Conservation (phyloP, 1,140 invertebrate genomes). For the Muscidifurax raptorellus region DNA sequence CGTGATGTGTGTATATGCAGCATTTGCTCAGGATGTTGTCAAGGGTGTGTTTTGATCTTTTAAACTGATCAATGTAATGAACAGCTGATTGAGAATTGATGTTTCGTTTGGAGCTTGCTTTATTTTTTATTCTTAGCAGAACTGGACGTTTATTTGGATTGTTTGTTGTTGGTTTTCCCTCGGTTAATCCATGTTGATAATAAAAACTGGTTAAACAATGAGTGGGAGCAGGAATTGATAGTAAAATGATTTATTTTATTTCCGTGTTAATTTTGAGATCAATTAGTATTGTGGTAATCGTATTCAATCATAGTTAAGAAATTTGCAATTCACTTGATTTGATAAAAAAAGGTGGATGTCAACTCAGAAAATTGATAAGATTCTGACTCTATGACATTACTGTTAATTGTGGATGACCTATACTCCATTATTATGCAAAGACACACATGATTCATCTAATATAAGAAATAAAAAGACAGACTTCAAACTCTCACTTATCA, state of each 20-base stretch:
- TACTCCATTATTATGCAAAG: neutral
- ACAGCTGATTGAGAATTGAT: neutral
- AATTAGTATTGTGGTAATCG: too few species aligned
- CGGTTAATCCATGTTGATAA: neutral
- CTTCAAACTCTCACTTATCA: conserved; percentile 21
- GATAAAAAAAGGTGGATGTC: neutral
- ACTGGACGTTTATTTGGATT: neutral
- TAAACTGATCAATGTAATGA: neutral
- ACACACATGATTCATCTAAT: neutral
- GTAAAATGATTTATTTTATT: too few species aligned
- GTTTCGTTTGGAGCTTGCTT: neutral
- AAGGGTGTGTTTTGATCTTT: neutral
- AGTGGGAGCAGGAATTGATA: too few species aligned
- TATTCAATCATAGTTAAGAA: neutral
- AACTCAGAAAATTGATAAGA: neutral
- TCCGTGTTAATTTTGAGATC: neutral
- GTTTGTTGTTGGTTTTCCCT: neutral
- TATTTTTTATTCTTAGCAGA: neutral
- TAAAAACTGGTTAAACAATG: neutral
- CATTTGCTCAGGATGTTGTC: neutral
- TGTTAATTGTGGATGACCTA: neutral
- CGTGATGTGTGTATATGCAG: neutral
- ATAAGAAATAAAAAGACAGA: neutral
- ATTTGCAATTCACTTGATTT: neutral
- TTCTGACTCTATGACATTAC: neutral